Evolutionary conservation across 2,113 vertebrate genomes (phyloP).

Genomic region (Odontophorus gujanensis): DNA sequence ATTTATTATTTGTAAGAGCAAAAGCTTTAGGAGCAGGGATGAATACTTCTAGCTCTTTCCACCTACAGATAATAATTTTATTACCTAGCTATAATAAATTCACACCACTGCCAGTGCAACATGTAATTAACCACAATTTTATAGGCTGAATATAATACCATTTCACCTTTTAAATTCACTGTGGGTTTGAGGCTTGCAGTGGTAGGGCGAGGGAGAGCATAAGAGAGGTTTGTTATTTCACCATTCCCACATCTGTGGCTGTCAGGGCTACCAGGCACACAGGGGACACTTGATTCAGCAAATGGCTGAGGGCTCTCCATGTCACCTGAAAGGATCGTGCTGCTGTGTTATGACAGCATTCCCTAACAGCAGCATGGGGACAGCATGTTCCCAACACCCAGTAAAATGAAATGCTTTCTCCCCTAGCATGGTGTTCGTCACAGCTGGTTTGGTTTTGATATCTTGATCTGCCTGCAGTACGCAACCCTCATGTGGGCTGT

Average conservation of each 20-base stretch:
- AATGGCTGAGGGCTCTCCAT: not conserved
- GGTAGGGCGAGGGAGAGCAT: accelerated
- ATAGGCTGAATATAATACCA: not conserved
- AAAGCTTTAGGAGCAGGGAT: not conserved
- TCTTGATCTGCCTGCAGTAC: not conserved
- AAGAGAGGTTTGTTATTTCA: not conserved
- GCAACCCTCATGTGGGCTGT: accelerated
- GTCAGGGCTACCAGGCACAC: accelerated
- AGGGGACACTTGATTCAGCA: not conserved
- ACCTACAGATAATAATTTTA: not conserved
- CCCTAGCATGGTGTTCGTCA: not conserved
- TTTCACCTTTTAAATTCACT: not conserved
- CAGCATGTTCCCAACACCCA: not conserved
- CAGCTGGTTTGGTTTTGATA: not conserved
- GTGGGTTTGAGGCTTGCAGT: not conserved
- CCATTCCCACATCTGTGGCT: not conserved
- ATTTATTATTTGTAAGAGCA: not conserved
- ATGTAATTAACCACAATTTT: not conserved
- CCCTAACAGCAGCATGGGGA: accelerated
- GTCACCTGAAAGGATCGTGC: not conserved
- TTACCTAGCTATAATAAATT: not conserved
- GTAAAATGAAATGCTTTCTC: not conserved
- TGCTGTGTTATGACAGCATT: not conserved
- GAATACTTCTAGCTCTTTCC: not conserved
- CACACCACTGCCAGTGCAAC: not conserved